Base-by-base conservation (phyloP, 2,888 invertebrate species). In the Xylota segnis region DNA sequence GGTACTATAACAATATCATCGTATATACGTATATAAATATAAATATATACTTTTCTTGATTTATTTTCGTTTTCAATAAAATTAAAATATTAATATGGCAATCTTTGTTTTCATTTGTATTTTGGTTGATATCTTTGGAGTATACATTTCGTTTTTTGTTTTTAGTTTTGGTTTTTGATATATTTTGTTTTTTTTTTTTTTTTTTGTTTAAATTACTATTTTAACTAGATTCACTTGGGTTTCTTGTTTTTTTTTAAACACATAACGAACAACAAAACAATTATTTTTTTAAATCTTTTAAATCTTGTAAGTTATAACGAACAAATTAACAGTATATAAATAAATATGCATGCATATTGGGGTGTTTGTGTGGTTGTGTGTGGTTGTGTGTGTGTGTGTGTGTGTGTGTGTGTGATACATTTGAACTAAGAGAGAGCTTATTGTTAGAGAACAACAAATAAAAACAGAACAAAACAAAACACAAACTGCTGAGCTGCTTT, bases 71-170 rank as follows among this genome's bases (percentile, higher is more conserved):
- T 81, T 72, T 86, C 63, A 86, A 82, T 82, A 76, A 87, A 83
- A 70, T 84, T 87, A 82, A 83, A 81, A 78, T 87, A 87, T 86
- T 86, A 81, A 84, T 87, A 74, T 79, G 83, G 82, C 75, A 83
- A 74, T 79, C 87, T 86, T 88, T 88, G 84, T 83, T 83, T 83
- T 82, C 82, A 86, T 86, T 86, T 86, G 86, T 86, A 86, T 89
- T 91, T 91, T 91, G 91, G 91, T 91, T 92, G 91, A 90, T 91
- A 91, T 91, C 91, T 91, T 91, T 91, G 91, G 91, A 91, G 91
- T 91, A 92, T 91, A 92, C 89, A 88, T 88, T 88, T 89, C 83
- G 87, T 72, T 77, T 82, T 72, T 27, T 56, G 61, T 63, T 68
- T 88, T 72, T 54, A 78, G 79, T 77, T 52, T 87, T 82, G 79